phyloP scores from a whole-genome alignment of 2,888 invertebrate genomes.

The Psylliodes chrysocephalus region DNA sequence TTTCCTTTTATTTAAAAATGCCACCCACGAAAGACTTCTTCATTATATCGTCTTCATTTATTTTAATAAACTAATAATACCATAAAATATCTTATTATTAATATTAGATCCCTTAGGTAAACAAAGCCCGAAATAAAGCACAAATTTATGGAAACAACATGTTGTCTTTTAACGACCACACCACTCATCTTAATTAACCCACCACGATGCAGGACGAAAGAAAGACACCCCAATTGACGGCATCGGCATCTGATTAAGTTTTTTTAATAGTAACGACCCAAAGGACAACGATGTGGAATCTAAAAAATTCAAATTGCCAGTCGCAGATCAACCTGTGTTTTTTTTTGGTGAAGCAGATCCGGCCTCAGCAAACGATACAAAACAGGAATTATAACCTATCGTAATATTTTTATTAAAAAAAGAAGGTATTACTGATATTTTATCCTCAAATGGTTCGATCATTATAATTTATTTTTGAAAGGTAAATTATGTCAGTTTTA shows the following conservation, averaged over 20 bases:
- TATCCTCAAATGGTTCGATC: too few species aligned
- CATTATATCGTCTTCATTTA: too few species aligned
- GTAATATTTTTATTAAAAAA: too few species aligned
- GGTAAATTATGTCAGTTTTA: too few species aligned
- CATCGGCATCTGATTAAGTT: conserved; percentile 1
- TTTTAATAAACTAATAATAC: too few species aligned
- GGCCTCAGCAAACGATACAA: neutral
- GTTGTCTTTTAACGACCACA: neutral
- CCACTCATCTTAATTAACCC: conserved; percentile 4
- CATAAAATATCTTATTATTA: too few species aligned
- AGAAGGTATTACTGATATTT: too few species aligned
- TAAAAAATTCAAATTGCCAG: conserved; percentile 8
- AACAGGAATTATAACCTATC: too few species aligned
- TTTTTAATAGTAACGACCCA: conserved; percentile 5
- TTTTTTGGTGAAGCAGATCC: neutral
- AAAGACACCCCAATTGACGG: conserved; percentile 3
- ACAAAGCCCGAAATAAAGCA: neutral
- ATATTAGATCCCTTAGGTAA: neutral
- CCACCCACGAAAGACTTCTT: too few species aligned
- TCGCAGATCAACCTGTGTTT: neutral
- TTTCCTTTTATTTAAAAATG: too few species aligned
- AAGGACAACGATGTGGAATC: conserved; percentile 10
- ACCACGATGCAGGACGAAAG: neutral
- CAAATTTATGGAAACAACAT: neutral
- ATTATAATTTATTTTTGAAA: too few species aligned